phyloP scores from a whole-genome alignment of 1,140 invertebrate genomes.

The Radopholus similis region DNA sequence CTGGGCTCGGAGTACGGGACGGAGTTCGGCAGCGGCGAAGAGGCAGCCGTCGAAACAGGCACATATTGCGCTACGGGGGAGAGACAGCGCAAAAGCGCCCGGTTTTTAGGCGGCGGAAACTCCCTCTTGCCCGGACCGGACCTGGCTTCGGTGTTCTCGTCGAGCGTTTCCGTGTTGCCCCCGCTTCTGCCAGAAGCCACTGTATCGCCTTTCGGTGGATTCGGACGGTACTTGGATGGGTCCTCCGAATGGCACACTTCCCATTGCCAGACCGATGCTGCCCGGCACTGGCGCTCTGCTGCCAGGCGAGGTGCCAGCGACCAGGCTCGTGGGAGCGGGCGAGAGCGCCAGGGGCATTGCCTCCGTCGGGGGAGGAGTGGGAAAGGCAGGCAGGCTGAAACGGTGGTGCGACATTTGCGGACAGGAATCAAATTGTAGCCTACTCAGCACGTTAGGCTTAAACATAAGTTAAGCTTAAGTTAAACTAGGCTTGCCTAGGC shows the following conservation, averaged over 20 bases:
- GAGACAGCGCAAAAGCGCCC: background rate
- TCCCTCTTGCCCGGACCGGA: background rate
- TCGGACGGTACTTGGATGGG: too few relatives aligned
- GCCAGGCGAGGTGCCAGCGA: background rate
- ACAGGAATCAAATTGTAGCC: too few relatives aligned
- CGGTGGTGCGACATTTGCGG: too few relatives aligned
- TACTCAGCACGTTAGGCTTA: too few relatives aligned
- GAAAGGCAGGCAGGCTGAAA: background rate
- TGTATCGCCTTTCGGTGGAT: too few relatives aligned
- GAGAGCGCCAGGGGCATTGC: background rate
- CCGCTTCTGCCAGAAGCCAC: background rate
- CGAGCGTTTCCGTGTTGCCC: background rate
- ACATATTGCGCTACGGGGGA: too few relatives aligned
- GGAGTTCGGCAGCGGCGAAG: conserved; percentile 32
- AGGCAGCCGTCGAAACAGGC: background rate
- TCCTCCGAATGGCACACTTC: too few relatives aligned
- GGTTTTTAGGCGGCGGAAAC: background rate
- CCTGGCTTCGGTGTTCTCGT: background rate
- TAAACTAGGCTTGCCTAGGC: too few relatives aligned
- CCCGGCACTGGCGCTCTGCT: background rate
- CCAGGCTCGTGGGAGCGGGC: background rate
- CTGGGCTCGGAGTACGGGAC: conserved; percentile 38
- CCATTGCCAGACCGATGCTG: background rate
- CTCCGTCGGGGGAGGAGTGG: background rate
- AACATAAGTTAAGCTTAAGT: too few relatives aligned